A percentile compares a stretch with the other conserved stretches of the same genome.
Conservation (phyloP, 2,888 invertebrate genomes). For the Orthonevra nobilis region DNA sequence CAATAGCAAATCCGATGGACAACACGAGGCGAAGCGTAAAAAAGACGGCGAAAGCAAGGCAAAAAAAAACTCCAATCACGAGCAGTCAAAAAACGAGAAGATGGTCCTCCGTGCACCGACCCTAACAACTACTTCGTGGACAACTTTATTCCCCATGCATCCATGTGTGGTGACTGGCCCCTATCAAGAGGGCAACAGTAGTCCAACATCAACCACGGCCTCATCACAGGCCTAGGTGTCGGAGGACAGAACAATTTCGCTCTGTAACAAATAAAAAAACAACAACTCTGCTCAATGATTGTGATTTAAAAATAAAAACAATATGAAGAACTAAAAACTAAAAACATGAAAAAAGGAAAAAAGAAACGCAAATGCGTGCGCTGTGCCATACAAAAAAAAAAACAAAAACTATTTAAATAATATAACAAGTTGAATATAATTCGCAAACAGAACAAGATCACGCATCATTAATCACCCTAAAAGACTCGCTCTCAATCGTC, state of each 20-base stretch:
- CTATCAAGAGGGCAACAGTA: conserved; percentile 85
- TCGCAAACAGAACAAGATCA: conserved; percentile 57
- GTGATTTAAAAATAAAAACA: conserved; percentile 61
- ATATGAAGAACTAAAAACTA: conserved; percentile 20
- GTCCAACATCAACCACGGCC: conserved; percentile 79
- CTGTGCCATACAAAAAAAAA: conserved; percentile 65
- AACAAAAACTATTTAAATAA: too few relatives aligned
- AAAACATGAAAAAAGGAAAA: conserved; percentile 59
- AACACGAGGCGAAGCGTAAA: conserved; percentile 64
- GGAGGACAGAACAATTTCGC: conserved; percentile 61
- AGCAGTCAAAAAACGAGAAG: conserved; percentile 80
- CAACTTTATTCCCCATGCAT: conserved; percentile 92
- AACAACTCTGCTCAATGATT: conserved; percentile 67
- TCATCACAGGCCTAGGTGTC: conserved; percentile 73
- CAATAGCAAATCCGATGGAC: conserved; percentile 53
- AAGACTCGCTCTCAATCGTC: conserved; percentile 45
- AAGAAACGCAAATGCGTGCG: conserved; percentile 69
- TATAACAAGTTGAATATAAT: conserved; percentile 59
- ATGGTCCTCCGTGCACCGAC: conserved; percentile 82
- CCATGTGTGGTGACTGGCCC: conserved; percentile 93
- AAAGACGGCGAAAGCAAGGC: conserved; percentile 70
- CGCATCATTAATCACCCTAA: conserved; percentile 57
- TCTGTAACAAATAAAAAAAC: conserved; percentile 39
- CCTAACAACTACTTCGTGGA: conserved; percentile 90
- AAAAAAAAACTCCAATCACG: conserved; percentile 76